Conservation (phyloP, 2,888 invertebrate species). For the Amiota minor region DNA sequence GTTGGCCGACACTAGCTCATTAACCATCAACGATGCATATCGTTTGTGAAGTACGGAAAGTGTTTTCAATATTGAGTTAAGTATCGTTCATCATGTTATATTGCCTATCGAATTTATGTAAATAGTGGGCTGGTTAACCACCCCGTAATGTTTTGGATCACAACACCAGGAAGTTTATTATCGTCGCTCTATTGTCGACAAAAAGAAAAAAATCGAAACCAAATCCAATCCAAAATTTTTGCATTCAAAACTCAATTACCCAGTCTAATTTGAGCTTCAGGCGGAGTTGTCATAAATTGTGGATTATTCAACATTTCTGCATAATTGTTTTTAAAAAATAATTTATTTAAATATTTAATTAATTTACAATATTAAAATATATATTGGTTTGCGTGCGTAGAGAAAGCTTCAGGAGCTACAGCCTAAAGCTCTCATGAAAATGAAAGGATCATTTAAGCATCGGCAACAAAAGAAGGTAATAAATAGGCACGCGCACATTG, state of each 20-base stretch:
- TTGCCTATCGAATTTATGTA: conserved; percentile 40
- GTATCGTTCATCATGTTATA: conserved; percentile 55
- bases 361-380: conserved; percentile 61
- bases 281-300: no score
- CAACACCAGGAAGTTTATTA: conserved; percentile 7
- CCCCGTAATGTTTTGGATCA: neutral
- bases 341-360: conserved; percentile 67
- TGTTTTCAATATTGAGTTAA: conserved; percentile 54
- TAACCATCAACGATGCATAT: conserved; percentile 53
- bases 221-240: no score
- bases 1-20: conserved; percentile 16
- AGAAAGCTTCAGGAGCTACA: conserved; percentile 19
- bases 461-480: conserved; percentile 30
- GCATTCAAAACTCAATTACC: no score
- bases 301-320: neutral
- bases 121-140: neutral
- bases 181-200: no score
- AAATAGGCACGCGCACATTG: conserved; percentile 24
- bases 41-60: conserved; percentile 59
- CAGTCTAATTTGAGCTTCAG: no score
- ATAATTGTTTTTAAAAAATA: conserved; percentile 52
- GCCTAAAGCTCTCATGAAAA: conserved; percentile 27
- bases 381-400: conserved; percentile 41
- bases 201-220: no score
- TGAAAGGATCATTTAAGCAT: conserved; percentile 24